Evolutionary conservation across 2,113 vertebrate genomes (phyloP).

Genomic region (Jaculus jaculus): DNA sequence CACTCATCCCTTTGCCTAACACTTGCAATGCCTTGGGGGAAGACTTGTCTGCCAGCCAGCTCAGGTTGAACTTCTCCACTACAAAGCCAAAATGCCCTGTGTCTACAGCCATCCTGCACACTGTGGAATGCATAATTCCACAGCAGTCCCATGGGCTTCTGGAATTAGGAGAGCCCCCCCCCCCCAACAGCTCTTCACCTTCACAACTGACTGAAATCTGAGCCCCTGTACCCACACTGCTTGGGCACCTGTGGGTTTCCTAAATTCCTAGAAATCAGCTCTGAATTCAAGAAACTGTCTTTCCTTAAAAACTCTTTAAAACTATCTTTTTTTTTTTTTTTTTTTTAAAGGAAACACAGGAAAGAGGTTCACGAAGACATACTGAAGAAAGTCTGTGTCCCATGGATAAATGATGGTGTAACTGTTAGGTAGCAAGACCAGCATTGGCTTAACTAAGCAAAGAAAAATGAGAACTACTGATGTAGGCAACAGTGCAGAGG

Average conservation of each 20-base stretch:
- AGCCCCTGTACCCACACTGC: background rate
- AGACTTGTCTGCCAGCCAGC: background rate
- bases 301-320: background rate
- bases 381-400: background rate
- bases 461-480: background rate
- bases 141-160: background rate
- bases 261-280: conserved; percentile 46
- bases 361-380: background rate
- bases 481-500: background rate
- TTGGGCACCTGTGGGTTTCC: background rate
- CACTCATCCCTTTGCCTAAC: background rate
- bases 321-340: background rate
- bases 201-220: background rate
- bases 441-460: background rate
- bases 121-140: background rate
- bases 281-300: conserved; percentile 24
- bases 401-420: background rate
- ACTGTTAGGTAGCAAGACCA: background rate
- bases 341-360: too few relatives aligned
- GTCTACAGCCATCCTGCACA: background rate
- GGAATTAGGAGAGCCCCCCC: background rate
- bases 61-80: background rate
- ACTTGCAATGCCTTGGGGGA: background rate
- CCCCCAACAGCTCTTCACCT: background rate
- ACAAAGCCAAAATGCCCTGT: background rate